These are phyloP conservation scores for Oceanodroma leucorhoa DNA, from an alignment of 2,797 vertebrate genomes.

Conservation along the genomic window DNA sequence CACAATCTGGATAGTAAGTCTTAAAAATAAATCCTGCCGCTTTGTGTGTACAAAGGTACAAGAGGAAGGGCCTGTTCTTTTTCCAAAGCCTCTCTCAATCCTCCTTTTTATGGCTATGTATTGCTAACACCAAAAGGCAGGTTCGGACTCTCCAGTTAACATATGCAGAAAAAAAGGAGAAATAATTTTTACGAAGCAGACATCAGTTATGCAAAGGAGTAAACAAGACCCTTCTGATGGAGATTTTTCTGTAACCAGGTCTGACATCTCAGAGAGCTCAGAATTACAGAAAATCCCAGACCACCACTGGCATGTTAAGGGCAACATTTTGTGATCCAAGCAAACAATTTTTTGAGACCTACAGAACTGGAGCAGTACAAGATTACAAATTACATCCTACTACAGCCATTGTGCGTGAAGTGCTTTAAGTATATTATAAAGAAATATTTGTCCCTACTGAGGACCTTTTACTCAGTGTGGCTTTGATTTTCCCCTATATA, in stretches of 20 bases:
- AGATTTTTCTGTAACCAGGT: not conserved
- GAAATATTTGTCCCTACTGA: not conserved
- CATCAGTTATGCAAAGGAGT: not conserved
- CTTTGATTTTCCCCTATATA: not conserved
- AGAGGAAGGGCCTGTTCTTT: not conserved
- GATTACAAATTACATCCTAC: not conserved
- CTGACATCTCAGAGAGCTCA: not conserved
- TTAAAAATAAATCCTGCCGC: not conserved
- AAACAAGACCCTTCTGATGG: not conserved
- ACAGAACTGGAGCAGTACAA: not conserved
- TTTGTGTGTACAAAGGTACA: not conserved
- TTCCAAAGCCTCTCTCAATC: not conserved
- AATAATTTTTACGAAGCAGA: not conserved
- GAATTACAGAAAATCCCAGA: not conserved
- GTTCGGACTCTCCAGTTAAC: not conserved
- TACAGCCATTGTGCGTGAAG: not conserved
- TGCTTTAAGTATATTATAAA: not conserved
- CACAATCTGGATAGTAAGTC: not conserved
- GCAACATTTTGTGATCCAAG: not conserved
- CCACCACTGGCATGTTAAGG: not conserved
- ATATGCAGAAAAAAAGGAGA: not conserved
- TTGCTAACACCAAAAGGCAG: not conserved
- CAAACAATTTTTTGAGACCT: not conserved
- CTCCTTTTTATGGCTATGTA: not conserved
- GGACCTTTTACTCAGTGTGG: not conserved